Percentiles rank a stretch among this genome's conserved stretches.
Conservation (phyloP, 2,888 invertebrate species). For the Margaritifera margaritifera region DNA sequence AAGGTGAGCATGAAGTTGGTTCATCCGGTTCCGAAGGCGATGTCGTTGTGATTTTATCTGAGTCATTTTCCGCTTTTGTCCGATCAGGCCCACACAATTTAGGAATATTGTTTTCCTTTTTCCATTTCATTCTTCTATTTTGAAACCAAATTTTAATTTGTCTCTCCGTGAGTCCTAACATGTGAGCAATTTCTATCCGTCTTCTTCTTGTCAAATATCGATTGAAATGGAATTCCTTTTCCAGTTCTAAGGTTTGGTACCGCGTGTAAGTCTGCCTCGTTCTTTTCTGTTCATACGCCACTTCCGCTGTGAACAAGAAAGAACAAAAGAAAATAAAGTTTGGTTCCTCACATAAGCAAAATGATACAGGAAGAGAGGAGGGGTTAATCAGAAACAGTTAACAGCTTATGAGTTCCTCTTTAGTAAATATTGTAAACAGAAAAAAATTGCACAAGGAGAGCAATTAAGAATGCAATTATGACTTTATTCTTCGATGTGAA, state of each 20-base stretch:
- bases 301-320: conserved; percentile 46
- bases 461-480: too few species aligned
- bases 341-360: not conserved
- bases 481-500: too few species aligned
- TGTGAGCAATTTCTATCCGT: conserved; percentile 98
- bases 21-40: conserved; percentile 44
- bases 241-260: conserved; percentile 97
- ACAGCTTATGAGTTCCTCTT: too few species aligned
- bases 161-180: conserved; percentile 94
- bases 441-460: too few species aligned
- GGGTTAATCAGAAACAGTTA: too few species aligned
- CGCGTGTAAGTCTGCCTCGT: conserved; percentile 97
- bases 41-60: conserved; percentile 30
- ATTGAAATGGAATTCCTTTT: conserved; percentile 99
- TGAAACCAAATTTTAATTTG: conserved; percentile 86
- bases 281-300: conserved; percentile 84
- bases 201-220: conserved; percentile 97
- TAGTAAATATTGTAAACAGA: too few species aligned
- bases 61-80: conserved; percentile 50
- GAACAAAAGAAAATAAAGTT: not conserved
- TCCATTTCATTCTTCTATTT: conserved; percentile 96
- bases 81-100: conserved; percentile 63
- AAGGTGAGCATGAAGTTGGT: conserved; percentile 36
- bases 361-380: not conserved
- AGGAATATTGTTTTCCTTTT: conserved; percentile 66